These are phyloP conservation scores for Macrobrachium nipponense DNA, from an alignment of 1,140 invertebrate species.

Conservation along the genomic window DNA sequence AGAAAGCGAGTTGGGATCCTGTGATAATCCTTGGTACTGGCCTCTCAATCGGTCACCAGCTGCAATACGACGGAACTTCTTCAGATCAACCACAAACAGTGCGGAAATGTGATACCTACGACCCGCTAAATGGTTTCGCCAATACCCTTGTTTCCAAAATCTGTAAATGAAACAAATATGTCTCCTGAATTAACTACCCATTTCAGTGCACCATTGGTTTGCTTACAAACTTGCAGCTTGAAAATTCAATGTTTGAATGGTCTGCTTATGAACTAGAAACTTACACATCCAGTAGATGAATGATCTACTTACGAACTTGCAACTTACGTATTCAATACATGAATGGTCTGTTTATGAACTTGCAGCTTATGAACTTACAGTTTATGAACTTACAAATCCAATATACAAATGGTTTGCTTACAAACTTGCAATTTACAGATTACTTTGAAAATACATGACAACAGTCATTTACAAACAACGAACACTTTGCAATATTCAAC, in stretches of 20 bases:
- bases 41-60: slow-evolving; percentile 96
- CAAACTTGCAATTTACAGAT: not conserved
- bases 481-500: not conserved
- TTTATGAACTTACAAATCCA: no score
- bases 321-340: no score
- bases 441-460: not conserved
- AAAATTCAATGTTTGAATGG: no score
- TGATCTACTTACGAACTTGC: no score
- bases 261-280: no score
- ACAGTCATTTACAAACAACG: not conserved
- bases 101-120: slow-evolving; percentile 98
- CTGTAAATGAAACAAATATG: slow-evolving; percentile 66
- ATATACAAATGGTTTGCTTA: no score
- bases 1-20: slow-evolving; percentile 96
- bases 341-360: no score
- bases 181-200: no score
- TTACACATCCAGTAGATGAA: no score
- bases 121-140: slow-evolving; percentile 91
- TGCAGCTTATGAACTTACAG: no score
- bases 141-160: slow-evolving; percentile 99
- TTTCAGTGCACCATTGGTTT: no score
- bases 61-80: slow-evolving; percentile 95
- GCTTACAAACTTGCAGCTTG: no score
- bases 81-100: slow-evolving; percentile 96
- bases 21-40: slow-evolving; percentile 95